A percentile compares a stretch with the other conserved stretches of the same genome.
Conservation (phyloP, 2,888 invertebrate genomes). For the Philhelius pedissequus region DNA sequence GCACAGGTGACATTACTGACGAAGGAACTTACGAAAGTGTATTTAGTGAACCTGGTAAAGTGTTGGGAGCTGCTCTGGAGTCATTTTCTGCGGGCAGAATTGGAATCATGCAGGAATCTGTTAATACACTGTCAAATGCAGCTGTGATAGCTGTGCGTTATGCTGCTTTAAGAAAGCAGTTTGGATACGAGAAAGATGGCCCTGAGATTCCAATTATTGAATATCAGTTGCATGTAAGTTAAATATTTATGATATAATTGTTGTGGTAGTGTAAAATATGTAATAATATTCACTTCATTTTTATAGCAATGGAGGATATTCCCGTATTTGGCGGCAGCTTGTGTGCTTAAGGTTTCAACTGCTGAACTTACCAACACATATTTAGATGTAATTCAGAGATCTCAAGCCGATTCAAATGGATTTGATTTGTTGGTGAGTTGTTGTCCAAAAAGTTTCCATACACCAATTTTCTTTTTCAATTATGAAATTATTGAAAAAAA, state of each 20-base stretch:
- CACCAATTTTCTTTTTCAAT: too few species aligned
- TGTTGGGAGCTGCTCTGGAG: constrained; percentile 91
- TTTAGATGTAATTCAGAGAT: constrained; percentile 84
- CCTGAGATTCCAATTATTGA: constrained; percentile 88
- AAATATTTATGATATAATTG: background rate
- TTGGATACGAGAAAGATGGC: constrained; percentile 83
- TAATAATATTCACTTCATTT: too few species aligned
- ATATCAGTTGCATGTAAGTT: constrained; percentile 86
- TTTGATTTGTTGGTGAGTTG: constrained; percentile 76
- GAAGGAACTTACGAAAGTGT: constrained; percentile 93
- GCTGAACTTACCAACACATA: constrained; percentile 84
- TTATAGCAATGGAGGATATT: constrained; percentile 86
- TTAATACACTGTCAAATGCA: constrained; percentile 82
- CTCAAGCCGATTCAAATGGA: constrained; percentile 79
- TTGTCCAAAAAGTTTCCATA: background rate
- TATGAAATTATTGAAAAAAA: too few species aligned
- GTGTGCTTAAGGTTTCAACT: constrained; percentile 83
- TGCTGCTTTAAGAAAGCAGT: constrained; percentile 88
- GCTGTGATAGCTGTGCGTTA: constrained; percentile 88
- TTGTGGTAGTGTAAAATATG: too few species aligned
- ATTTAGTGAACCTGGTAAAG: constrained; percentile 92
- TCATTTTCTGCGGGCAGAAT: constrained; percentile 91
- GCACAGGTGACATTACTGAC: constrained; percentile 92
- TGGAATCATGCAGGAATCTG: constrained; percentile 82
- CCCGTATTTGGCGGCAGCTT: constrained; percentile 85